phyloP scores from a whole-genome alignment of 1,140 invertebrate genomes.

The Drosophila sp. region DNA sequence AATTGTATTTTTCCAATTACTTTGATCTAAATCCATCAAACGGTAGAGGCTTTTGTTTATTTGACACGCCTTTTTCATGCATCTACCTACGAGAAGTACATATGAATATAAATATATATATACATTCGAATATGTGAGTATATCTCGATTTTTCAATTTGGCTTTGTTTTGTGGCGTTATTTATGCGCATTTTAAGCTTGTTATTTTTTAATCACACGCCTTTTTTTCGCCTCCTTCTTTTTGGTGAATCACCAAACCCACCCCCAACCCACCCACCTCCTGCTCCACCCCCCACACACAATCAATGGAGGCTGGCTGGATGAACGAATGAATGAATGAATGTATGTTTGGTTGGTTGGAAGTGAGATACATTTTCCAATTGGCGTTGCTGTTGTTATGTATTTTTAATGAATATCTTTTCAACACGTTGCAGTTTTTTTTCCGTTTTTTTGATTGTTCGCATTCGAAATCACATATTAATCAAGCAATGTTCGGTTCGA shows the following conservation, averaged over 20 bases:
- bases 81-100: neutral
- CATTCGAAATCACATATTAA: slow-evolving; percentile 55
- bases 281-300: neutral
- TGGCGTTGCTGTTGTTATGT: slow-evolving; percentile 43
- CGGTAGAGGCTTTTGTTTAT: slow-evolving; percentile 11
- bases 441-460: slow-evolving; percentile 14
- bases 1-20: slow-evolving; percentile 12
- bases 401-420: slow-evolving; percentile 74
- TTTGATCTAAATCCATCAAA: slow-evolving; percentile 14
- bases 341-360: neutral
- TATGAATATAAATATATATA: neutral
- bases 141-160: slow-evolving; percentile 31
- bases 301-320: neutral
- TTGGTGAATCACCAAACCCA: neutral
- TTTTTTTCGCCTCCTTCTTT: slow-evolving; percentile 41
- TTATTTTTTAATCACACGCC: slow-evolving; percentile 77
- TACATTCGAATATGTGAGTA: slow-evolving; percentile 3
- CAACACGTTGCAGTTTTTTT: slow-evolving; percentile 48
- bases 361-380: slow-evolving; percentile 31
- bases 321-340: neutral
- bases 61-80: slow-evolving; percentile 16
- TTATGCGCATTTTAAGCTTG: slow-evolving; percentile 77
- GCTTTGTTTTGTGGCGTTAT: slow-evolving; percentile 45
- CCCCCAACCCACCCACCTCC: neutral
- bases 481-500: slow-evolving; percentile 51